Evolutionary conservation across 1,140 invertebrate species (phyloP).

Genomic region (Mylabris phalerata): DNA sequence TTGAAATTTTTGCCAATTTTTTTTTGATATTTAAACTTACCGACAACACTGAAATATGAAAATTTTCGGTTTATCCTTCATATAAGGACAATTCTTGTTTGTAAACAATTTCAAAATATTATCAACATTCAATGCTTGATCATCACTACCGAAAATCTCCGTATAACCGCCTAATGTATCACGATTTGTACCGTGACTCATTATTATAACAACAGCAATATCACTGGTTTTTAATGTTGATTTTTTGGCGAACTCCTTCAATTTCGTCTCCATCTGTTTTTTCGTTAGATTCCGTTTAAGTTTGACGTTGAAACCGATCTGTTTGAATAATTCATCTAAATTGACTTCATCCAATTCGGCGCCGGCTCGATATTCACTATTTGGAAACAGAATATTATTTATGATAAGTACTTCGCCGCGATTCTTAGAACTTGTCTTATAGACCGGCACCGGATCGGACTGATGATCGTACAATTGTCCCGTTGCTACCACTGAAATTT

Average conservation of each 20-base stretch:
- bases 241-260: constrained; percentile 17
- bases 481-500: not conserved
- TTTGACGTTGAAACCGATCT: constrained; percentile 50
- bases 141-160: constrained; percentile 44
- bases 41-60: constrained; percentile 61
- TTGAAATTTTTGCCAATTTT: too few relatives aligned
- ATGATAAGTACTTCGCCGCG: constrained; percentile 53
- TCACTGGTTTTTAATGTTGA: constrained; percentile 37
- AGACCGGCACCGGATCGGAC: constrained; percentile 20
- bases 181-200: constrained; percentile 49
- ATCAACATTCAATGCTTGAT: constrained; percentile 37
- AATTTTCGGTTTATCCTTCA: constrained; percentile 66
- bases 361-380: constrained; percentile 38
- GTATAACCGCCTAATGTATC: constrained; percentile 27
- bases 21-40: constrained; percentile 7
- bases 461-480: constrained; percentile 2
- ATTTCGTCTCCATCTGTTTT: constrained; percentile 12
- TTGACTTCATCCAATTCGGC: constrained; percentile 47
- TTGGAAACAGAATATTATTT: constrained; percentile 47
- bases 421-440: constrained; percentile 46
- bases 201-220: constrained; percentile 51
- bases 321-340: constrained; percentile 45
- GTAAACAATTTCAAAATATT: constrained; percentile 56
- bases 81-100: constrained; percentile 49
- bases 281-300: constrained; percentile 15